Evolutionary conservation across 1,140 invertebrate genomes (phyloP).

Genomic region (Bradynema listronoti): DNA sequence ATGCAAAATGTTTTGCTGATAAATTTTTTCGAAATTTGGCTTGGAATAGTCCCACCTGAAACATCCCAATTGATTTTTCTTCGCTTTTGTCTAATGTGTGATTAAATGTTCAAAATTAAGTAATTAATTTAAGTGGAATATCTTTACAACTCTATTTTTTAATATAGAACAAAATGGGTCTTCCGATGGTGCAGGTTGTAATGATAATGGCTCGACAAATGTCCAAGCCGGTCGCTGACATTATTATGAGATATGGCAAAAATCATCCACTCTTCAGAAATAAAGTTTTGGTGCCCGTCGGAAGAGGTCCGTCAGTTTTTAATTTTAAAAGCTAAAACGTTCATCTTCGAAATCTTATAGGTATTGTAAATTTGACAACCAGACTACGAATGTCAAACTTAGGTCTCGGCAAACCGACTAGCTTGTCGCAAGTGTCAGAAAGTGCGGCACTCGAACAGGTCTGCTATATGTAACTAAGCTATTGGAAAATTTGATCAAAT

Average conservation of each 20-base stretch:
- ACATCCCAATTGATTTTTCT: no score
- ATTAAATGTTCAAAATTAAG: no score
- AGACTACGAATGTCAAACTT: conserved; percentile 39
- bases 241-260: conserved; percentile 32
- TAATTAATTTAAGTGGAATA: no score
- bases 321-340: background rate
- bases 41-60: no score
- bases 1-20: no score
- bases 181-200: conserved; percentile 37
- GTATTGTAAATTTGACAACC: conserved; percentile 35
- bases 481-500: background rate
- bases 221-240: conserved; percentile 41
- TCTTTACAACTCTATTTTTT: no score
- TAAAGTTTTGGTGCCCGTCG: conserved; percentile 31
- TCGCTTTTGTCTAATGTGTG: no score
- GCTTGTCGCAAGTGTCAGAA: conserved; percentile 25
- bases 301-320: conserved; percentile 23
- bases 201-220: conserved; percentile 42
- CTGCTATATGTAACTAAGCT: conserved; percentile 1
- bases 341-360: conserved; percentile 21
- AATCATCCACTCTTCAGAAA: conserved; percentile 36
- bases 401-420: conserved; percentile 35
- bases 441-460: conserved; percentile 33
- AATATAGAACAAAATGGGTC: conserved; percentile 28
- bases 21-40: no score